A percentile compares a stretch with the other conserved stretches of the same genome.
Evolutionary conservation across 2,888 invertebrate genomes (phyloP).

Genomic region (Ophion costatus): DNA sequence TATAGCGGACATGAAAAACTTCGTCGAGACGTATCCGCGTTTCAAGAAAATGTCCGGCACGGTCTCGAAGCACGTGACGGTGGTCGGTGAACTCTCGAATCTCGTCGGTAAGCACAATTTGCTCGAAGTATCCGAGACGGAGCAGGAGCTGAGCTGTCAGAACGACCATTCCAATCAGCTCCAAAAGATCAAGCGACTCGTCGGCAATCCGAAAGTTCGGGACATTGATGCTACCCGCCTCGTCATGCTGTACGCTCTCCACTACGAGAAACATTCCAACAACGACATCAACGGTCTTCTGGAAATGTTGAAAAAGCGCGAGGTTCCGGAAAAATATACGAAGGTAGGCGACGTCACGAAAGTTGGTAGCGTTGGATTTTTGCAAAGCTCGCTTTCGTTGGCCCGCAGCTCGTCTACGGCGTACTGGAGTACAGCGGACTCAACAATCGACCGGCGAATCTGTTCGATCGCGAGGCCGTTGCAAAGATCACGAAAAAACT

Average conservation of each 20-base stretch:
- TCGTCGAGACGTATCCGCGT: constrained; percentile 98
- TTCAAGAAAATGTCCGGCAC: constrained; percentile 99
- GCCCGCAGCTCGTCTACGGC: constrained; percentile 85
- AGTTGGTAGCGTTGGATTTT: neutral
- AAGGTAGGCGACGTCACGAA: constrained; percentile 75
- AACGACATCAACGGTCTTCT: constrained; percentile 92
- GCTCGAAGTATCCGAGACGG: constrained; percentile 95
- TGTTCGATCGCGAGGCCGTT: constrained; percentile 93
- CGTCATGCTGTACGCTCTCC: constrained; percentile 96
- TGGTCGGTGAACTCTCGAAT: constrained; percentile 97
- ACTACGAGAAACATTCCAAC: constrained; percentile 95
- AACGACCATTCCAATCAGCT: constrained; percentile 90
- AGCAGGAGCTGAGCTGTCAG: constrained; percentile 97
- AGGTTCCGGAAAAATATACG: constrained; percentile 87
- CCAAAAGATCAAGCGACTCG: constrained; percentile 88
- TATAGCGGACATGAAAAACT: constrained; percentile 99
- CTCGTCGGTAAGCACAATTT: constrained; percentile 91
- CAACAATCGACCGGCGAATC: constrained; percentile 91
- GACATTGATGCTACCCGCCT: constrained; percentile 93
- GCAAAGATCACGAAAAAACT: constrained; percentile 96
- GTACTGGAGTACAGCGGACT: constrained; percentile 94
- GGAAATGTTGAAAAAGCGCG: constrained; percentile 89
- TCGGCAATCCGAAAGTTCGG: constrained; percentile 90
- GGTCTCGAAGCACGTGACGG: constrained; percentile 98
- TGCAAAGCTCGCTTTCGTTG: neutral